Evolutionary conservation across 2,113 vertebrate genomes (phyloP).

Genomic region (Corynorhinus townsendii): DNA sequence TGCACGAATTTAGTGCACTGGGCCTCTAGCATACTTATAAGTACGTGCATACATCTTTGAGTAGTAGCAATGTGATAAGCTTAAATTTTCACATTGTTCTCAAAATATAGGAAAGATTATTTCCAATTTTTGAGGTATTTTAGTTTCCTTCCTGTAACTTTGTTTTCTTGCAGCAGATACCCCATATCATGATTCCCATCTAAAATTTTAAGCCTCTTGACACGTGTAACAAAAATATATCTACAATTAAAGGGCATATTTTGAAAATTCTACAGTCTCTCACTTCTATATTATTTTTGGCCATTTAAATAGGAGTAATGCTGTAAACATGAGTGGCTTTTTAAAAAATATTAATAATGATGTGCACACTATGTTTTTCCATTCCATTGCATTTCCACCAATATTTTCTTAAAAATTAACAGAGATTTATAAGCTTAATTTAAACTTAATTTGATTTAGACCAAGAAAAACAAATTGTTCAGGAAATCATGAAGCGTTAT

Average conservation of each 20-base stretch:
- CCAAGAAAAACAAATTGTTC: slow-evolving; percentile 10
- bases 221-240: neutral
- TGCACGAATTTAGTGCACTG: no score
- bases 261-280: neutral
- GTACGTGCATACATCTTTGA: neutral
- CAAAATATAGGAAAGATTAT: neutral
- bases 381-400: neutral
- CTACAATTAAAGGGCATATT: neutral
- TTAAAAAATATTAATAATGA: neutral
- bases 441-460: slow-evolving; percentile 33
- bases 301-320: neutral
- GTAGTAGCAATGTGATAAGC: neutral
- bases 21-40: no score
- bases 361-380: neutral
- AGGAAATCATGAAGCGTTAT: neutral
- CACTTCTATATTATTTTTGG: neutral
- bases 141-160: neutral
- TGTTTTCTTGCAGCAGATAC: neutral
- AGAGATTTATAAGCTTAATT: neutral
- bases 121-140: neutral
- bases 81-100: neutral
- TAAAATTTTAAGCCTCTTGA: neutral
- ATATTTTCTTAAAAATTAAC: neutral
- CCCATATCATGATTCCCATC: neutral
- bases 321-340: neutral